Evolutionary conservation across 2,888 invertebrate genomes (phyloP).

Genomic region (Baronia brevicornis): DNA sequence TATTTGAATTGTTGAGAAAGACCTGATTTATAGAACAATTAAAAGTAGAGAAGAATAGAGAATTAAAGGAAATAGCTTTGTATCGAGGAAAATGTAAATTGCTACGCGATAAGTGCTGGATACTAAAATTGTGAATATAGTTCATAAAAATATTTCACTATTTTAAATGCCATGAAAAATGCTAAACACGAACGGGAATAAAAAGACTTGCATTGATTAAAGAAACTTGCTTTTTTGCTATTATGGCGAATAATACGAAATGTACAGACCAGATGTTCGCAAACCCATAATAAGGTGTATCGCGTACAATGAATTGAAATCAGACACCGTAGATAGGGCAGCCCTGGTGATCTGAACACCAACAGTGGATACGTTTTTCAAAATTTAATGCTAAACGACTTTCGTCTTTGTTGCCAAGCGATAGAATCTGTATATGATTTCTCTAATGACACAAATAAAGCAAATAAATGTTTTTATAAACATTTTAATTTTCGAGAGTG

Average conservation of each 20-base stretch:
- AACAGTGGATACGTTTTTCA: slow-evolving; percentile 29
- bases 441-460: slow-evolving; percentile 2
- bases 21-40: slow-evolving; percentile 27
- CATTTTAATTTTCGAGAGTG: slow-evolving; percentile 65
- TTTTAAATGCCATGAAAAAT: too few species aligned
- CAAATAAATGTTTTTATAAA: slow-evolving; percentile 29
- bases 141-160: too few species aligned
- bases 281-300: slow-evolving; percentile 71
- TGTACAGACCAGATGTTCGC: slow-evolving; percentile 67
- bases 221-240: slow-evolving; percentile 43
- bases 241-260: slow-evolving; percentile 55
- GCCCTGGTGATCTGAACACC: slow-evolving; percentile 48
- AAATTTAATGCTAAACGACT: slow-evolving; percentile 31
- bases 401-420: slow-evolving; percentile 25
- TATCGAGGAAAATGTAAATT: too few species aligned
- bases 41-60: too few species aligned
- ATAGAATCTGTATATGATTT: slow-evolving; percentile 20
- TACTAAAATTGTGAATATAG: too few species aligned
- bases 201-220: slow-evolving; percentile 42
- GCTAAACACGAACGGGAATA: too few species aligned
- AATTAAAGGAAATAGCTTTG: too few species aligned
- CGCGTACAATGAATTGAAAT: slow-evolving; percentile 72
- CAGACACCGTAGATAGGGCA: slow-evolving; percentile 73
- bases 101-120: too few species aligned
- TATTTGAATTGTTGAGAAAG: slow-evolving; percentile 19